Percentiles rank a stretch among this genome's conserved stretches.
Evolutionary conservation across 2,888 invertebrate species (phyloP).

Genomic region (Notocelia uddmanniana): DNA sequence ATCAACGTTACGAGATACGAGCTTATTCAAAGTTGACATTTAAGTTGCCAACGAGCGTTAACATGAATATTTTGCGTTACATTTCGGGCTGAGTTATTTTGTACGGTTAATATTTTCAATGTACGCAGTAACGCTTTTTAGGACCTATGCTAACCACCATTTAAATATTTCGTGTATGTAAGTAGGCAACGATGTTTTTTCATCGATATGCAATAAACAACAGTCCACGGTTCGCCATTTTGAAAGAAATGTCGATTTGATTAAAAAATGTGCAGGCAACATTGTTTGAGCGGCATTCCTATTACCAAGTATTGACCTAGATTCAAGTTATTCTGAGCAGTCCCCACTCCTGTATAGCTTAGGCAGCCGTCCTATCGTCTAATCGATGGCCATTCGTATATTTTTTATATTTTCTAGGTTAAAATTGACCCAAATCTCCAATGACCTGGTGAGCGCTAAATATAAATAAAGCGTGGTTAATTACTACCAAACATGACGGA

Average conservation of each 20-base stretch:
- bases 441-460: slow-evolving; percentile 26
- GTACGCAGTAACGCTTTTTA: no score
- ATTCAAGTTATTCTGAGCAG: slow-evolving; percentile 15
- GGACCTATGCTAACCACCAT: no score
- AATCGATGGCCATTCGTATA: slow-evolving; percentile 1
- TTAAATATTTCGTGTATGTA: no score
- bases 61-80: no score
- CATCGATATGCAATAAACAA: no score
- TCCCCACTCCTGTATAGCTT: not conserved
- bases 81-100: no score
- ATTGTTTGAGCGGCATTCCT: not conserved
- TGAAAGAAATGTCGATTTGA: not conserved
- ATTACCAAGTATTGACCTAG: slow-evolving; percentile 2
- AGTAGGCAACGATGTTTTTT: no score
- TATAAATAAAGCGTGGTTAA: slow-evolving; percentile 26
- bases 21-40: no score
- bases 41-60: no score
- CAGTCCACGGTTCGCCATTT: no score
- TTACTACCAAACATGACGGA: slow-evolving; percentile 28
- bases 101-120: no score
- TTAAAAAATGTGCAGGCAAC: not conserved
- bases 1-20: no score
- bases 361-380: not conserved
- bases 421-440: slow-evolving; percentile 37
- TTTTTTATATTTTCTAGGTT: slow-evolving; percentile 27